A percentile compares a stretch with the other conserved stretches of the same genome.
Conservation (phyloP, 1,140 invertebrate species). For the Dryas iulia region DNA sequence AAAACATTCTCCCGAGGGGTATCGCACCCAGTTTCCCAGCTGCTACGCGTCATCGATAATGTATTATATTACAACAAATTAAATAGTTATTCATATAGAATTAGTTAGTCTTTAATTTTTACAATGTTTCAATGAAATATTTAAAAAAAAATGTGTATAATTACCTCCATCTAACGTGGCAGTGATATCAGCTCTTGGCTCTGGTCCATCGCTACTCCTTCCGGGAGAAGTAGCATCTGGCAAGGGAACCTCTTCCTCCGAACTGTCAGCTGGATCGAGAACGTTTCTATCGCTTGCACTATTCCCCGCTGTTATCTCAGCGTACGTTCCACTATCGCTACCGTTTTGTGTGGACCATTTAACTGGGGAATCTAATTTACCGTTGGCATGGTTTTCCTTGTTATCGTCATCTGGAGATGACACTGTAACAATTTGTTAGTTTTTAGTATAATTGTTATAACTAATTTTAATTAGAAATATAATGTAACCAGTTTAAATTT, state of each 20-base stretch:
- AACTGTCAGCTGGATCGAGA: constrained; percentile 70
- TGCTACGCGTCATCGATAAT: too few species aligned
- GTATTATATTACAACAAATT: too few species aligned
- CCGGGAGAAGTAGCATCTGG: constrained; percentile 71
- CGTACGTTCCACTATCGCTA: constrained; percentile 72
- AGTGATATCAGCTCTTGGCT: constrained; percentile 69
- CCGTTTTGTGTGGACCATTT: constrained; percentile 72
- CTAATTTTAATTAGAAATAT: neutral
- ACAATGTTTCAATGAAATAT: too few species aligned
- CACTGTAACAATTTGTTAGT: constrained; percentile 10
- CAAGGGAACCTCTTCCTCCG: constrained; percentile 68
- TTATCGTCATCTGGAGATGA: constrained; percentile 68
- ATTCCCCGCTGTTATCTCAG: constrained; percentile 62
- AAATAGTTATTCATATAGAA: too few species aligned
- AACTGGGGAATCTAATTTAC: constrained; percentile 68
- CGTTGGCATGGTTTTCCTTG: constrained; percentile 74
- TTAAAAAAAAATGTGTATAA: neutral
- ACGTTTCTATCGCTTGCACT: constrained; percentile 66
- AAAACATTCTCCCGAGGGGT: too few species aligned
- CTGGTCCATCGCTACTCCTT: constrained; percentile 70
- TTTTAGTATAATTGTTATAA: neutral
- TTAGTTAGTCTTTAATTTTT: neutral
- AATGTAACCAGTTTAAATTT: too few species aligned
- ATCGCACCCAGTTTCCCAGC: too few species aligned
- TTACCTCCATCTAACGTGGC: constrained; percentile 68